Conservation (phyloP, 1,140 invertebrate species). For the Zelostemma sp. region DNA sequence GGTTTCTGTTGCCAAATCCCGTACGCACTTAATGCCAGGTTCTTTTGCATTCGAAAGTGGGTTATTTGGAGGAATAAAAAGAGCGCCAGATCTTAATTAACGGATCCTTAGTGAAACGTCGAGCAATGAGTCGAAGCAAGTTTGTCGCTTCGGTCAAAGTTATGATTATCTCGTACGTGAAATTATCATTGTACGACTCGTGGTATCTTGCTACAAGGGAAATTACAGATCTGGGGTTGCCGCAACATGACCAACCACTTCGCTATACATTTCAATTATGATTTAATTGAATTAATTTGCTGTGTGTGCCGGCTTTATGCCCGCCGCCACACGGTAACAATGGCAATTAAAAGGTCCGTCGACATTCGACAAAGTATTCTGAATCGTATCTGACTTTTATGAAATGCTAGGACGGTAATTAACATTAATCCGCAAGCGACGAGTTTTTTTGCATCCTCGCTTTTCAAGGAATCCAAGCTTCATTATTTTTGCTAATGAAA, state of each 20-base stretch:
- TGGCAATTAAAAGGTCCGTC: not conserved
- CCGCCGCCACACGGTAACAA: not conserved
- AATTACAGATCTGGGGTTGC: not conserved
- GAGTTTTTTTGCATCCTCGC: not conserved
- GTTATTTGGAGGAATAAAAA: too few species aligned
- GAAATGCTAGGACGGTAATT: not conserved
- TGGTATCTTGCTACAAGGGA: not conserved
- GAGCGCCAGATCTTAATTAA: too few species aligned
- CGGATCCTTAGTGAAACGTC: too few species aligned
- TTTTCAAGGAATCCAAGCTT: not conserved
- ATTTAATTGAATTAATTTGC: slow-evolving; percentile 5
- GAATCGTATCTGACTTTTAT: not conserved
- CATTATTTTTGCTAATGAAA: too few species aligned
- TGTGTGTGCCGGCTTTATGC: not conserved
- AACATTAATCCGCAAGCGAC: too few species aligned
- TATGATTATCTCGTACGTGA: not conserved
- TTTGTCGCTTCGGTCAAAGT: too few species aligned
- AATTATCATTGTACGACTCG: slow-evolving; percentile 1
- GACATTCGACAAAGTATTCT: not conserved
- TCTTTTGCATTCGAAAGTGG: too few species aligned
- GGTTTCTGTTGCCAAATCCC: slow-evolving; percentile 22
- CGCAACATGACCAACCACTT: not conserved
- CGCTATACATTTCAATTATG: slow-evolving; percentile 8
- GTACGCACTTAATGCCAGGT: not conserved
- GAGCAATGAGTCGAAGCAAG: too few species aligned